Percentiles rank a stretch among this genome's conserved stretches.
Conservation (phyloP, 2,113 vertebrate species). For the Tylochromis polylepis region DNA sequence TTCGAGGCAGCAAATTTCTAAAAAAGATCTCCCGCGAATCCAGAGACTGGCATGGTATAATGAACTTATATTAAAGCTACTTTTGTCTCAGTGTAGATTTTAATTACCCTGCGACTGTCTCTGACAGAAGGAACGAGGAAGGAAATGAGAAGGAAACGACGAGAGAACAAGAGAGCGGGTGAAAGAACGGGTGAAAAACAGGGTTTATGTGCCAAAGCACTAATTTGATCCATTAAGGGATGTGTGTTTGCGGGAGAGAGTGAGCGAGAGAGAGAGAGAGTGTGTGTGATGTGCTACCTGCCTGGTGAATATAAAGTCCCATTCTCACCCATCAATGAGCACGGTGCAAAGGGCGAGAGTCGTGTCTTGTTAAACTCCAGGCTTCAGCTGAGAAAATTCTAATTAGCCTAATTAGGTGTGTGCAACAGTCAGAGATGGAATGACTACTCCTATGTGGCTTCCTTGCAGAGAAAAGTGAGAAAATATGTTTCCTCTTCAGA, state of each 20-base stretch:
- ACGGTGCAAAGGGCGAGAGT: conserved; percentile 28
- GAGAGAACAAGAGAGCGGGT: conserved; percentile 1
- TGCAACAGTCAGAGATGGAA: conserved; percentile 36
- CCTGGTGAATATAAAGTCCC: conserved; percentile 46
- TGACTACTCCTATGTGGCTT: not conserved
- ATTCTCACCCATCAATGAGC: conserved; percentile 55
- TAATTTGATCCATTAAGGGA: conserved; percentile 71
- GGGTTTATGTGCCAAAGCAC: conserved; percentile 58
- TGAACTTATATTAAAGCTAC: conserved; percentile 70
- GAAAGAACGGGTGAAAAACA: conserved; percentile 33
- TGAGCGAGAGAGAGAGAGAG: not conserved
- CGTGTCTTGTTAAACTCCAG: conserved; percentile 40
- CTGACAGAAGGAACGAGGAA: not conserved
- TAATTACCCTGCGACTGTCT: conserved; percentile 53
- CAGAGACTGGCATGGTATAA: conserved; percentile 34
- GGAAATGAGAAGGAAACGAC: not conserved
- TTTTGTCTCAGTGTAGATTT: conserved; percentile 55
- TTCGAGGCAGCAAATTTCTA: conserved; percentile 40
- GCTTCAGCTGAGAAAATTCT: conserved; percentile 47
- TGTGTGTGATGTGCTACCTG: conserved; percentile 35
- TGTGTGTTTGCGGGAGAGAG: conserved; percentile 5
- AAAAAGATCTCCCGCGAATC: conserved; percentile 39
- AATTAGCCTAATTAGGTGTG: conserved; percentile 59
- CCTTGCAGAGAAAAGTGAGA: conserved; percentile 10
- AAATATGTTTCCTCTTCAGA: conserved; percentile 7